A percentile compares a stretch with the other conserved stretches of the same genome.
Conservation (phyloP, 1,140 invertebrate genomes). For the Drosophila kohkoa region DNA sequence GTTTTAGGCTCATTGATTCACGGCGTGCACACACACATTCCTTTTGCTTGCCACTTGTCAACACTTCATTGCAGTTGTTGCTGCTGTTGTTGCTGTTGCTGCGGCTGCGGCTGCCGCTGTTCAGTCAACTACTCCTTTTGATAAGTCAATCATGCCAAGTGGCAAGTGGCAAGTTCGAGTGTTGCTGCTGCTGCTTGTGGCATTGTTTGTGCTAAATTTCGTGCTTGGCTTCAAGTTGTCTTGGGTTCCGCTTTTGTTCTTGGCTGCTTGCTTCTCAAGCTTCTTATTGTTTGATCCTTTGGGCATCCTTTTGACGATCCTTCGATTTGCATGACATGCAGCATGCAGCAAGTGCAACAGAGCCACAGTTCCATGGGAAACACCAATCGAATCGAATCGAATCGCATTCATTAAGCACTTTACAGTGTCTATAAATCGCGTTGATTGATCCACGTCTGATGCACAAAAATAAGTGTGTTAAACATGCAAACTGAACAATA, state of each 20-base stretch:
- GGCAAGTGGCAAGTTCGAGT: slow-evolving; percentile 70
- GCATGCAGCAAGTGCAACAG: slow-evolving; percentile 41
- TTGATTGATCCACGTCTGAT: not conserved
- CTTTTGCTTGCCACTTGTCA: slow-evolving; percentile 80
- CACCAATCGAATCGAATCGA: slow-evolving; percentile 9
- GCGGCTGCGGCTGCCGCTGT: slow-evolving; percentile 17
- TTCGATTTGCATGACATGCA: slow-evolving; percentile 67
- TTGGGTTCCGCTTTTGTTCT: slow-evolving; percentile 51
- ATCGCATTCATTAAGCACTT: slow-evolving; percentile 16
- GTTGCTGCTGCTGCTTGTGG: slow-evolving; percentile 52
- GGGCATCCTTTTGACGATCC: slow-evolving; percentile 55
- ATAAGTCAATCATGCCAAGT: slow-evolving; percentile 82
- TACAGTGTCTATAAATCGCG: slow-evolving; percentile 8
- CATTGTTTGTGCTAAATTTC: slow-evolving; percentile 45
- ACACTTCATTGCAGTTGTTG: slow-evolving; percentile 65
- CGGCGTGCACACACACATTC: slow-evolving; percentile 77
- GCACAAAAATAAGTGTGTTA: not conserved
- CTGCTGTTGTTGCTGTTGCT: slow-evolving; percentile 37
- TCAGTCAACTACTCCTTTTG: slow-evolving; percentile 68
- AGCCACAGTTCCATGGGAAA: slow-evolving; percentile 6
- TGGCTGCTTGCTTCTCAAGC: not conserved
- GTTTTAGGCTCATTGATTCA: slow-evolving; percentile 79
- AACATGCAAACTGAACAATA: no score
- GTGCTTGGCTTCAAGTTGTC: slow-evolving; percentile 18
- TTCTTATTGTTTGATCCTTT: slow-evolving; percentile 60